Evolutionary conservation across 2,113 vertebrate species (phyloP), one percentile per base, ranked within the genome.

Genomic region (Psittacula cyanocephala): DNA sequence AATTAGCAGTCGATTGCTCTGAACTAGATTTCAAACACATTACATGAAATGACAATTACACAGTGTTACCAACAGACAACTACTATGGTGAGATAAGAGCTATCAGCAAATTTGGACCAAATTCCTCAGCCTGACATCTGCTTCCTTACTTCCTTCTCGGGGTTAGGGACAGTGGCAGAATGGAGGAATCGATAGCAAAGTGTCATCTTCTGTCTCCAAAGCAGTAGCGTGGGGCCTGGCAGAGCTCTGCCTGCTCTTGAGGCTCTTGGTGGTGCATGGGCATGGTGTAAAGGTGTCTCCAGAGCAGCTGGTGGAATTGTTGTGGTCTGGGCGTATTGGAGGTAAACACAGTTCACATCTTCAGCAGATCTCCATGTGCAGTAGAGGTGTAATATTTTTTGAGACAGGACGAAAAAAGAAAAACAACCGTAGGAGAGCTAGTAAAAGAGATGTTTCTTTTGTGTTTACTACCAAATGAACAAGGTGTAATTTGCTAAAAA

Each of bases 1-100:
- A 96, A 91, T 97, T 96, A 97, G 89, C 17, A 8, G 86, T 89
- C 65, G 3, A 91, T 95, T 88, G 89, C 94, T 94, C 91, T 94
- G 93, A 96, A 94, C 93, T 96, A 86, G 74, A 86, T 97, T 96
- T 96, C 94, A 95, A 93, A 89, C 35, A 9, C 71, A 74, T 79
- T 67, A 76, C 81, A 46, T 93, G 87, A 95, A 95, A 95, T 93
- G 87, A 91, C 94, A 96, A 89, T 95, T 95, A 87, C 55, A 46
- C 80, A 72, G 70, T 85, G 59, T 94, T 95, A 89, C 84, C 74
- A 94, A 93, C 59, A 93, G 78, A 37, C 31, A 94, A 77, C 78
- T 86, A 71, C 81, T 88, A 18, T 11, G 18, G 84, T 87, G 87
- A 93, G 81, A 67, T 84, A 93, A 65, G 87, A 95, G 46, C 78